phyloP scores from a whole-genome alignment of 2,797 vertebrate species.

The Notamacropus eugenii region DNA sequence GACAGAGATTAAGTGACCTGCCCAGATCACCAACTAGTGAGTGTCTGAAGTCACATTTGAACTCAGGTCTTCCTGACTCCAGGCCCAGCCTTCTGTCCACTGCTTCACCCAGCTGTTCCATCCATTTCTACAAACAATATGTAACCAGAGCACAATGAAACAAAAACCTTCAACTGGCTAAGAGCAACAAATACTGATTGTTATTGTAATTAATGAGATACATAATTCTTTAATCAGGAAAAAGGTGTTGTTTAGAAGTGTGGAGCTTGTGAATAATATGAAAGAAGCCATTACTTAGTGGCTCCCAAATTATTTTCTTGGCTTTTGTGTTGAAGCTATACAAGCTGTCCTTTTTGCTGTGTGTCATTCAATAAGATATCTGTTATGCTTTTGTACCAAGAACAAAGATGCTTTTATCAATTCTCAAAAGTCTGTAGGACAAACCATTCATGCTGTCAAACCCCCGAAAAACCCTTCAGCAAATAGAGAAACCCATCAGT shows the following conservation, averaged over 20 bases:
- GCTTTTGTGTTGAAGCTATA: constrained; percentile 80
- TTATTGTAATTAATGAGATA: constrained; percentile 66
- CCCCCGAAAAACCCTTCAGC: constrained; percentile 86
- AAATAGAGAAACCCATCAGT: constrained; percentile 94
- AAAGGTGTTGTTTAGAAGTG: constrained; percentile 5
- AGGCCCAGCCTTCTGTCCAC: background rate
- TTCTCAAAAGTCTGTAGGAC: constrained; percentile 87
- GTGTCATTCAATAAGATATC: constrained; percentile 89
- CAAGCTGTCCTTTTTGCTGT: constrained; percentile 81
- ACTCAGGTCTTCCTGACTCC: background rate
- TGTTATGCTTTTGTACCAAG: constrained; percentile 92
- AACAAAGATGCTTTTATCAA: constrained; percentile 96
- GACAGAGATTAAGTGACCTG: background rate
- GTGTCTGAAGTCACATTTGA: background rate
- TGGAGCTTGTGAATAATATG: constrained; percentile 54
- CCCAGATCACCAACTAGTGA: background rate
- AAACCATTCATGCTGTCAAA: constrained; percentile 88
- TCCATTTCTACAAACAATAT: constrained; percentile 46
- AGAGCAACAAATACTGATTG: constrained; percentile 55
- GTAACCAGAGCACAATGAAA: constrained; percentile 54
- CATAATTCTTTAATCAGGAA: constrained; percentile 54
- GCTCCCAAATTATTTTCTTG: constrained; percentile 81
- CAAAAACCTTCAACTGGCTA: constrained; percentile 65
- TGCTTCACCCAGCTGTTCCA: background rate
- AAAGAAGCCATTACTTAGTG: constrained; percentile 64